phyloP scores from a whole-genome alignment of 2,797 vertebrate genomes.

The Sternotherus odoratus region DNA sequence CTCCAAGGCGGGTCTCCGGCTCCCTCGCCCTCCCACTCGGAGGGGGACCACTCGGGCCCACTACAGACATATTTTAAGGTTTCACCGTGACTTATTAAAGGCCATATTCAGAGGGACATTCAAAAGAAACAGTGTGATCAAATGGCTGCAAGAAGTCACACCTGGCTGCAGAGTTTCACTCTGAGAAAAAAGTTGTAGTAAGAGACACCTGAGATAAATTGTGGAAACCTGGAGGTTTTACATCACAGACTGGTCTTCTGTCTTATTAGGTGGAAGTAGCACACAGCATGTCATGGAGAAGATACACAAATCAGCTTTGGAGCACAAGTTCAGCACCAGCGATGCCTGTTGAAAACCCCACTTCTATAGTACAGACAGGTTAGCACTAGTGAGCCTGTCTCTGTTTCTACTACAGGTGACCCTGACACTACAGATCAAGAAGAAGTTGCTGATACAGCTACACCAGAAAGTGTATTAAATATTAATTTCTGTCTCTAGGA shows the following conservation, averaged over 20 bases:
- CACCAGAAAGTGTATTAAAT: background rate
- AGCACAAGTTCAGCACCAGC: background rate
- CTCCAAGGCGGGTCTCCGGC: too few species aligned
- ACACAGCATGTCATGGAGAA: background rate
- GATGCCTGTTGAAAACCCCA: background rate
- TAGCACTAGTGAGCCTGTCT: background rate
- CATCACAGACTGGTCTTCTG: background rate
- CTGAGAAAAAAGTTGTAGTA: background rate
- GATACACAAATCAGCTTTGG: background rate
- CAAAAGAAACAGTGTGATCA: background rate
- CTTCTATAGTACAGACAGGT: background rate
- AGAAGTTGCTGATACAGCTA: background rate
- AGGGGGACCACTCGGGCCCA: too few species aligned
- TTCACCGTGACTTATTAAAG: background rate
- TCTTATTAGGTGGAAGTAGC: background rate
- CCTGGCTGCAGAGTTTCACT: background rate
- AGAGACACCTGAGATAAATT: background rate
- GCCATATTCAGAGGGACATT: background rate
- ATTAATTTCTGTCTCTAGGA: background rate
- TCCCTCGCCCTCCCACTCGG: too few species aligned
- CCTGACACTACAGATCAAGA: background rate
- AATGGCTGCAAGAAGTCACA: background rate
- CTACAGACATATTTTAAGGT: background rate
- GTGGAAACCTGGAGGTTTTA: background rate
- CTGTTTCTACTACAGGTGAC: background rate